phyloP scores from a whole-genome alignment of 2,113 vertebrate species.

The Sus scrofa region T2T-Sscrofa CM000826.6:111755501-111756000 shows the following conservation, averaged over 20 bases:
- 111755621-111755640: slow-evolving; percentile 83
- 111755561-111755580: slow-evolving; percentile 85
- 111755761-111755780: background rate
- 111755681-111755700: slow-evolving; percentile 84
- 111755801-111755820: slow-evolving; percentile 33
- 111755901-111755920: slow-evolving; percentile 51
- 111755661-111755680: slow-evolving; percentile 87
- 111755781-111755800: slow-evolving; percentile 41
- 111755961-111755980: slow-evolving; percentile 25
- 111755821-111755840: slow-evolving; percentile 54
- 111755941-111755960: background rate
- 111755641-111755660: slow-evolving; percentile 85
- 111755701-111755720: slow-evolving; percentile 69
- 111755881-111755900: slow-evolving; percentile 61
- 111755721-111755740: slow-evolving; percentile 28
- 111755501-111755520: slow-evolving; percentile 84
- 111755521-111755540: slow-evolving; percentile 70
- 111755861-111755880: slow-evolving; percentile 64
- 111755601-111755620: slow-evolving; percentile 87
- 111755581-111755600: slow-evolving; percentile 84
- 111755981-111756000: background rate
- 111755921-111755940: background rate
- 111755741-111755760: slow-evolving; percentile 46
- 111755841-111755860: slow-evolving; percentile 57
- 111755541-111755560: slow-evolving; percentile 70